A percentile compares a stretch with the other conserved stretches of the same genome.
These are phyloP conservation scores for Lycodopsis pacificus DNA, from an alignment of 2,797 vertebrate genomes.

Conservation along the genomic window DNA sequence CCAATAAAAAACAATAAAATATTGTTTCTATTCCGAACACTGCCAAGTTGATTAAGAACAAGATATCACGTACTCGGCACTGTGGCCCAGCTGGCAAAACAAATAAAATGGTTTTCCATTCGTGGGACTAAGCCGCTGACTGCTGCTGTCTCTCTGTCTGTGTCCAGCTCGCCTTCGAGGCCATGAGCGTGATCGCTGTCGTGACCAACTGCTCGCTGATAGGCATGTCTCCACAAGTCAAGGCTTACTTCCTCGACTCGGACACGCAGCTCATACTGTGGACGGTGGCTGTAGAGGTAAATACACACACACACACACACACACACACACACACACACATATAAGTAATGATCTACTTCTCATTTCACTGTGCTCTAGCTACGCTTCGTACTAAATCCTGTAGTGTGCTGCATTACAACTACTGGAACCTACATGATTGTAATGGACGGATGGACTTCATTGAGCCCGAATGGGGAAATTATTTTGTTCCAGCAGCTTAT, in stretches of 20 bases:
- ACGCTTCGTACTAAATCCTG: not conserved
- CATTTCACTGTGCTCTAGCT: not conserved
- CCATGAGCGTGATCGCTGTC: conserved; percentile 95
- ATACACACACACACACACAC: not conserved
- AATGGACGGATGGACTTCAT: not conserved
- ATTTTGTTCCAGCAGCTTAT: not conserved
- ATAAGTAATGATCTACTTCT: not conserved
- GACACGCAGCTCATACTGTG: conserved; percentile 91
- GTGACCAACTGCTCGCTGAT: conserved; percentile 97
- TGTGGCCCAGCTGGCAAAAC: too few relatives aligned
- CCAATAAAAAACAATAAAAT: too few relatives aligned
- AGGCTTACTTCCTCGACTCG: conserved; percentile 88
- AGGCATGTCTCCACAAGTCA: conserved; percentile 95
- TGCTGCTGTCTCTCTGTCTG: conserved; percentile 25
- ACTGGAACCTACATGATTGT: not conserved
- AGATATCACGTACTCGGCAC: not conserved
- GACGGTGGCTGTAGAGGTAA: conserved; percentile 92
- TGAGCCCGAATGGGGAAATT: too few relatives aligned
- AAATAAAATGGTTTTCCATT: not conserved
- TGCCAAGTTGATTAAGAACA: not conserved
- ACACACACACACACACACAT: not conserved
- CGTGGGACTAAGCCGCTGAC: not conserved
- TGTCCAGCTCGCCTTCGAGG: conserved; percentile 94
- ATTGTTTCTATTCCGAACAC: not conserved
- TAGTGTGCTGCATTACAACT: too few relatives aligned